Evolutionary conservation across 2,113 vertebrate species (phyloP).

Genomic region (Mastomys coucha): DNA sequence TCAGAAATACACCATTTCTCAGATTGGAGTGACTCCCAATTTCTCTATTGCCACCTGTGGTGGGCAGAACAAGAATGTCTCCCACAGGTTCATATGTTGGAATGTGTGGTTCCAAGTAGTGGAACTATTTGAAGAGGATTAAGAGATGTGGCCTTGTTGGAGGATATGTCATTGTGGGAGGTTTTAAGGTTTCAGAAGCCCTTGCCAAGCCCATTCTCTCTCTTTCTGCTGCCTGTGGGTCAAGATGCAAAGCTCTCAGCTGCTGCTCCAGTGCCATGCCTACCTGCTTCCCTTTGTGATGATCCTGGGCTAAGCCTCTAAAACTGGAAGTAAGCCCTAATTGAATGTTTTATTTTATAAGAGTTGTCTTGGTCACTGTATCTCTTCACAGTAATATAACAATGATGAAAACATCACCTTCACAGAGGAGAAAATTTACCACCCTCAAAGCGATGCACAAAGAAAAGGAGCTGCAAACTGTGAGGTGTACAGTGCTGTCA

Average conservation of each 20-base stretch:
- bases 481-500: not conserved
- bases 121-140: not conserved
- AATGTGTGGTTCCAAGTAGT: not conserved
- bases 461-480: not conserved
- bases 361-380: not conserved
- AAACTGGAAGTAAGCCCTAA: not conserved
- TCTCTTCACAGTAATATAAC: not conserved
- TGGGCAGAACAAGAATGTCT: not conserved
- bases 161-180: not conserved
- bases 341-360: not conserved
- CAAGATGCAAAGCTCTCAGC: not conserved
- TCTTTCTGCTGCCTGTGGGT: not conserved
- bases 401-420: not conserved
- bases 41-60: not conserved
- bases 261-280: not conserved
- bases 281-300: not conserved
- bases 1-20: not conserved
- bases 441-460: not conserved
- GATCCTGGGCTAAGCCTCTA: not conserved
- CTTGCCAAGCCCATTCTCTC: not conserved
- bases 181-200: not conserved
- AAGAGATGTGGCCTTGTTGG: not conserved
- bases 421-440: not conserved
- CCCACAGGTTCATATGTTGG: not conserved
- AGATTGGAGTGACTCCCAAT: not conserved